Evolutionary conservation across 2,888 invertebrate species (phyloP), one percentile per base, ranked within the genome.

Genomic region (Listrodromus nycthemerus): DNA sequence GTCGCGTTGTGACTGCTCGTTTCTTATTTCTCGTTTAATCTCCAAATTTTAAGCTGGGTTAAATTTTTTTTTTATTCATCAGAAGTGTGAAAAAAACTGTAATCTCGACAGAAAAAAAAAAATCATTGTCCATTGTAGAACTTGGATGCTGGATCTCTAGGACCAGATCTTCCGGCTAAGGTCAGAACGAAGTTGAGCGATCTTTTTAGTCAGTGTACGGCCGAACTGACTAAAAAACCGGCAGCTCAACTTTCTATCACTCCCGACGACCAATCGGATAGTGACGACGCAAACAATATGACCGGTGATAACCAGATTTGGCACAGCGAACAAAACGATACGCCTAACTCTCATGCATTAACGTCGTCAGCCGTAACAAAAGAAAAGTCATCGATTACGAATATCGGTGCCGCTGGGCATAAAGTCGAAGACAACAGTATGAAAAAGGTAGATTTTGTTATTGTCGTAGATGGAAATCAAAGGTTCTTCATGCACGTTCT

Each of bases 201-300:
- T 89, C 88, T 92, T 81, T 88, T 92, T 86, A 91, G 89, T 89
- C 90, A 91, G 63, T 91, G 88, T 88, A 89, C 89, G 69, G 91
- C 89, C 86, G 88, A 89, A 89, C 85, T 90, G 84, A 80, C 89
- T 87, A 92, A 91, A 89, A 92, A 91, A 87, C 88, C 91, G 84
- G 86, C 89, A 70, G 85, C 91, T 71, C 91, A 91, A 86, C 89
- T 91, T 79, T 90, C 88, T 86, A 88, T 92, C 85, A 91, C 90
- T 85, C 90, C 91, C 85, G 91, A 92, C 82, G 91, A 92, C 89
- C 92, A 91, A 87, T 92, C 92, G 85, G 92, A 92, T 82, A 92
- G 91, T 87, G 92, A 92, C 73, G 92, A 92, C 83, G 89, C 89
- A 87, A 91, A 89, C 65, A 91, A 90, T 88, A 90, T 89, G 88